These are phyloP conservation scores for Nomada lathburiana DNA, from an alignment of 2,888 invertebrate genomes.

Conservation along the genomic window DNA sequence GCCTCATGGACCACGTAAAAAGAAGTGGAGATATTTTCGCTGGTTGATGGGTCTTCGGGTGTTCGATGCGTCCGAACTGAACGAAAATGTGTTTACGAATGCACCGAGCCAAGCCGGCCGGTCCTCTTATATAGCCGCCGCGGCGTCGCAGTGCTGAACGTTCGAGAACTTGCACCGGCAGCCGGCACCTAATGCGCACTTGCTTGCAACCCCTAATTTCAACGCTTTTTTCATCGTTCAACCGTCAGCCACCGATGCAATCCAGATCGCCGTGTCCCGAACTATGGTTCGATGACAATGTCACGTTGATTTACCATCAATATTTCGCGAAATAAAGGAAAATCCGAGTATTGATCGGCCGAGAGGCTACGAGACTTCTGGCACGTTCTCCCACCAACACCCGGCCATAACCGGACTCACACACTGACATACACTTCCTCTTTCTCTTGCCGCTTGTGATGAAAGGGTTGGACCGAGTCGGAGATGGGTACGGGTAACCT, in stretches of 20 bases:
- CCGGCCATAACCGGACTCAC: conserved; percentile 61
- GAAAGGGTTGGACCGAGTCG: conserved; percentile 14
- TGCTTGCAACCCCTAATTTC: conserved; percentile 5
- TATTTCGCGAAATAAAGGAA: conserved; percentile 32
- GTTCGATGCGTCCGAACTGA: conserved; percentile 74
- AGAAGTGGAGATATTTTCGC: conserved; percentile 63
- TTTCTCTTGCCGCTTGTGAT: not conserved
- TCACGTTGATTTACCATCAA: not conserved
- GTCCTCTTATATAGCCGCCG: conserved; percentile 79
- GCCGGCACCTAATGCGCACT: conserved; percentile 63
- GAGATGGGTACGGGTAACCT: conserved; percentile 43
- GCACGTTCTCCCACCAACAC: conserved; percentile 76
- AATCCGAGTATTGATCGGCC: conserved; percentile 79
- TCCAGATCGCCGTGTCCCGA: conserved; percentile 4
- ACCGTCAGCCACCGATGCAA: not conserved
- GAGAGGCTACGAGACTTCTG: conserved; percentile 76
- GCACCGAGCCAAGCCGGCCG: conserved; percentile 71
- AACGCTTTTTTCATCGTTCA: not conserved
- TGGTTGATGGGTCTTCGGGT: conserved; percentile 71
- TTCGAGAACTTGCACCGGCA: conserved; percentile 69
- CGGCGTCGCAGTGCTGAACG: conserved; percentile 72
- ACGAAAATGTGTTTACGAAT: conserved; percentile 80
- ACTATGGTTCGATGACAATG: not conserved
- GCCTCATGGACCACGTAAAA: conserved; percentile 70
- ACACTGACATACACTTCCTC: conserved; percentile 25